Conservation (phyloP, 2,888 invertebrate genomes). For the Lymantria monacha region DNA sequence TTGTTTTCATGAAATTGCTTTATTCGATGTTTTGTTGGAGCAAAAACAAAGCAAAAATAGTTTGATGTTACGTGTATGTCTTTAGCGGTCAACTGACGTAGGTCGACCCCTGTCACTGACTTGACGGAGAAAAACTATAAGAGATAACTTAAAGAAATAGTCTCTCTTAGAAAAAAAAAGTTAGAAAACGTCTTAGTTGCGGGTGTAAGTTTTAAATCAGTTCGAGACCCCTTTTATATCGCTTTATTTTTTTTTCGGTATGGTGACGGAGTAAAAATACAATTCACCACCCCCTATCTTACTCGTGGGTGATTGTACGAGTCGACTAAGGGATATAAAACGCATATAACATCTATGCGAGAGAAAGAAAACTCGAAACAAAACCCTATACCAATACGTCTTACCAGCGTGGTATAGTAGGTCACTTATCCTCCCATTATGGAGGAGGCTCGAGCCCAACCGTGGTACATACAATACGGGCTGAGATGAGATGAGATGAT, state of each 20-base stretch:
- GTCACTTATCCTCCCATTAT: no score
- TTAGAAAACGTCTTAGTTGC: background rate
- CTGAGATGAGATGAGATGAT: no score
- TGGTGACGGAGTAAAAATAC: no score
- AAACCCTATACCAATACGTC: no score
- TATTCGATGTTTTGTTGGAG: background rate
- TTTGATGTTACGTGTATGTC: background rate
- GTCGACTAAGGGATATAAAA: no score
- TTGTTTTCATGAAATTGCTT: background rate
- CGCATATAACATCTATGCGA: no score
- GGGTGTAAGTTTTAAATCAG: background rate
- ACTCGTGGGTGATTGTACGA: no score
- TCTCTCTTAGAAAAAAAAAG: background rate
- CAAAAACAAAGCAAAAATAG: background rate
- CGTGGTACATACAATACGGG: no score
- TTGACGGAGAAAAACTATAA: background rate
- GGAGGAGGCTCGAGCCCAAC: no score
- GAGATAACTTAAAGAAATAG: background rate
- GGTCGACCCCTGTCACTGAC: background rate
- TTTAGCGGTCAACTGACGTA: background rate
- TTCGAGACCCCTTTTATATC: background rate
- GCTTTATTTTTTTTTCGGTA: background rate
- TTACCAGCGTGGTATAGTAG: no score
- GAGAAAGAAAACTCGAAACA: no score
- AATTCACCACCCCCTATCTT: no score